A percentile compares a stretch with the other conserved stretches of the same genome.
Conservation (phyloP, 64 coral and sea anemone genomes). For the Actinia equina region DNA sequence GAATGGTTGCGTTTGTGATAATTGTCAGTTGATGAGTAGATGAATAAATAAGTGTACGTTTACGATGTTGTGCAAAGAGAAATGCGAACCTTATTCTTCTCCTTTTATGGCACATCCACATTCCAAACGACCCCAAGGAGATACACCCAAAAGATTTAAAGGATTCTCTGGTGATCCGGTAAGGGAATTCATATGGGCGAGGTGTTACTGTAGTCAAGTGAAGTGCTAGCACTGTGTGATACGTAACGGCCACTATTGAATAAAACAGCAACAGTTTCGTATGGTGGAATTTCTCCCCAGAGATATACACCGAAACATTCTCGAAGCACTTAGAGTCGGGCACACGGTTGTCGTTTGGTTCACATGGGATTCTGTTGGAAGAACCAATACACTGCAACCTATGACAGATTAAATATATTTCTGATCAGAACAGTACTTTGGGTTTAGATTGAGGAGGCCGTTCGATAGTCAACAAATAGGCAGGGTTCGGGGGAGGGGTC, state of each 20-base stretch:
- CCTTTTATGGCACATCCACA: constrained; percentile 46
- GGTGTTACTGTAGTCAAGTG: constrained; percentile 17
- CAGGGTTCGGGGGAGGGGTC: too few species aligned
- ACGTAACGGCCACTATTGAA: constrained; percentile 49
- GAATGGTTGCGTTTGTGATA: too few species aligned
- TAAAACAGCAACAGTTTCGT: constrained; percentile 62
- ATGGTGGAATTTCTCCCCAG: constrained; percentile 41
- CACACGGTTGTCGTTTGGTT: background rate
- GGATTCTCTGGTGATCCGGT: constrained; percentile 37
- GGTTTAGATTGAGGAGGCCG: too few species aligned
- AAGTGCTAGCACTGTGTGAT: constrained; percentile 51
- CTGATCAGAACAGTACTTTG: background rate
- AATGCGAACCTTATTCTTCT: constrained; percentile 49
- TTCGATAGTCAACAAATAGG: too few species aligned
- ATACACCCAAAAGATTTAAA: constrained; percentile 48
- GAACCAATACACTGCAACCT: constrained; percentile 1
- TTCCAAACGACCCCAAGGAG: constrained; percentile 43
- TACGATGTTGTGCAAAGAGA: background rate
- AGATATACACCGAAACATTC: constrained; percentile 47
- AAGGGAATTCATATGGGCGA: background rate
- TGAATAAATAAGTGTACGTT: too few species aligned
- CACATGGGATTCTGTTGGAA: background rate
- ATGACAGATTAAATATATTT: background rate
- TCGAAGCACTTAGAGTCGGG: background rate
- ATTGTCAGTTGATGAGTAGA: too few species aligned